Evolutionary conservation across 2,113 vertebrate genomes (phyloP), one percentile per base, ranked within the genome.

Genomic region (Zosterops lateralis): DNA sequence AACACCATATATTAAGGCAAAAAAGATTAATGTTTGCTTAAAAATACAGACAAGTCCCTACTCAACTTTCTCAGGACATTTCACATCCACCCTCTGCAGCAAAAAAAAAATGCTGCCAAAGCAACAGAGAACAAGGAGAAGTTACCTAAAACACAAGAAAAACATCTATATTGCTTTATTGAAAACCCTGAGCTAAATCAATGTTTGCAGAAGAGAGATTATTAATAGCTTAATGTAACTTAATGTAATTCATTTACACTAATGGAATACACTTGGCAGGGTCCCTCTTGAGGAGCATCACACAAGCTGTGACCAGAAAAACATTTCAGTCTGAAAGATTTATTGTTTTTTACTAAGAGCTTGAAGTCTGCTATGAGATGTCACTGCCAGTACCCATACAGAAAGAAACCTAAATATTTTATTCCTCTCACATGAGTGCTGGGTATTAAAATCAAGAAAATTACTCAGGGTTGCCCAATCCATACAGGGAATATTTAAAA

Each of bases 211-310:
- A 34, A 91, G 56, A 72, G 31, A 92, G 80, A 94, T 65, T 32
- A 95, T 61, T 34, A 96, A 94, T 26, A 84, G 73, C 53, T 78
- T 93, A 84, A 90, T 88, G 85, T 42, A 90, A 73, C 60, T 92
- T 76, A 83, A 88, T 14, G 57, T 61, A 87, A 96, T 95, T 93
- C 85, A 92, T 61, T 81, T 58, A 75, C 53, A 26, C 31, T 57
- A 89, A 93, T 84, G 57, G 80, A 89, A 94, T 67, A 93, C 22
- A 34, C 36, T 93, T 90, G 92, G 77, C 89, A 85, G 53, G 38
- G 36, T 51, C 71, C n/a, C 53, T 91, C 84, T 82, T 0, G 0
- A 79, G 56, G 26, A 74, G 57, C n/a, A 44, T 82, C 87, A 85
- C 53, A 32, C 14, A 54, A 86, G 61, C 38, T 53, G 58, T 17